A percentile compares a stretch with the other conserved stretches of the same genome.
Conservation (phyloP, 2,888 invertebrate species). For the Brachylomia viminalis region DNA sequence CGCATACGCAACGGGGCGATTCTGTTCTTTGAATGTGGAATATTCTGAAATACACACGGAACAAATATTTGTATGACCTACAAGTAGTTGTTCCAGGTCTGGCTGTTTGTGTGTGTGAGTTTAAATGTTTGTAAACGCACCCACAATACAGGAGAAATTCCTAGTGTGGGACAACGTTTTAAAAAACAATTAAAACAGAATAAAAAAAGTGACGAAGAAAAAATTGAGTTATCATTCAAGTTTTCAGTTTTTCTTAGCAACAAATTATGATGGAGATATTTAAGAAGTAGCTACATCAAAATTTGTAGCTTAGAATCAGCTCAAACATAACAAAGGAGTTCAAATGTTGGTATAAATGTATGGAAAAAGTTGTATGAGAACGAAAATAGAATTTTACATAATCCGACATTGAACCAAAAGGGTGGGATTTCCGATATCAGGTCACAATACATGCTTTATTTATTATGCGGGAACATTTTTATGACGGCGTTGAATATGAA, state of each 20-base stretch:
- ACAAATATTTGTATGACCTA: no score
- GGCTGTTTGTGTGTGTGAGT: no score
- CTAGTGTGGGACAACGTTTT: no score
- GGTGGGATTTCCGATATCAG: slow-evolving; percentile 50
- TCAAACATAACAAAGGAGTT: neutral
- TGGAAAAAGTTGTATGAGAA: slow-evolving; percentile 24
- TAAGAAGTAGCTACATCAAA: neutral
- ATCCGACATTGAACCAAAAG: slow-evolving; percentile 35
- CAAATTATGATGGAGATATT: neutral
- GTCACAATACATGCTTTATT: slow-evolving; percentile 32
- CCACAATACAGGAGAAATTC: no score
- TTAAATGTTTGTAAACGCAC: no score
- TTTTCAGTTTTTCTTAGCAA: neutral
- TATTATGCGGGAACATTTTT: slow-evolving; percentile 43
- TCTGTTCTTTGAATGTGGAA: no score
- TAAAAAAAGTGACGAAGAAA: no score
- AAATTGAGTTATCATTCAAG: neutral
- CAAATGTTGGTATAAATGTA: slow-evolving; percentile 7
- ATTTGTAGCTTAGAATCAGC: slow-evolving; percentile 6
- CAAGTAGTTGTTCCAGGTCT: no score
- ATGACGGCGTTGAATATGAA: slow-evolving; percentile 56
- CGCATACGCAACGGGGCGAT: no score
- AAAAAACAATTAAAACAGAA: no score
- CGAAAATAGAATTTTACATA: slow-evolving; percentile 31
- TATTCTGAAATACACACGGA: no score